Evolutionary conservation across 1,140 invertebrate genomes (phyloP), one percentile per base, ranked within the genome.

Genomic region (Scaptomyza montana): DNA sequence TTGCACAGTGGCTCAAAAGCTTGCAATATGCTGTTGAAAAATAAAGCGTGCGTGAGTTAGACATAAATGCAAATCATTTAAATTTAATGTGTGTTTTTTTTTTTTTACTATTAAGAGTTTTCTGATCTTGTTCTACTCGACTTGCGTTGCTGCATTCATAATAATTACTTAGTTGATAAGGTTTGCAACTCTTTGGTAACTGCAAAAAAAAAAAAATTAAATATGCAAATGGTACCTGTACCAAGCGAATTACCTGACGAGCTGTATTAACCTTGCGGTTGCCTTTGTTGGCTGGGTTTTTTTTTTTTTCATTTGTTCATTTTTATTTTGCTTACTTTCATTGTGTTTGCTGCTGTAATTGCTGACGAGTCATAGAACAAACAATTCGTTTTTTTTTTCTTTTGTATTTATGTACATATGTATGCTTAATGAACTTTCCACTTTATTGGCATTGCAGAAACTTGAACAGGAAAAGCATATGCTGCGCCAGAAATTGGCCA

Each of bases 381-480:
- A 82, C 54, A 73, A 87, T 73, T 67, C 50, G 8, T 10, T 68
- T 19, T 49, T 62, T 59, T 25, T 54, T 57, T 16, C 16, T 16
- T 16, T 16, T 16, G 16, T 16, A 16, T 16, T 16, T 16, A 16
- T 55, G 16, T 16, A 16, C 1, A 1, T 16, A 16, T 55, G 2
- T 45, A 36, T 54, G 19, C 9, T 62, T 75, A 89, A 87, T 82
- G 78, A 79, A 70, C 84, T 89, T 89, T 85, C 72, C 67, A 77
- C 77, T 80, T 85, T 50, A 6, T 69, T 62, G 50, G 89, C 74
- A 2, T 92, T 93, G 13, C 93, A 99, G 98, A 95, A 96, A 90
- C 94, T 99, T 91, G 97, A 98, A 93, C 98, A 99, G 93, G 97
- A 99, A 92, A 96, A 97, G 78, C 97, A 99, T 92, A 93, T 96